Evolutionary conservation across 1,140 invertebrate species (phyloP).

Genomic region (Spodoptera litura): DNA sequence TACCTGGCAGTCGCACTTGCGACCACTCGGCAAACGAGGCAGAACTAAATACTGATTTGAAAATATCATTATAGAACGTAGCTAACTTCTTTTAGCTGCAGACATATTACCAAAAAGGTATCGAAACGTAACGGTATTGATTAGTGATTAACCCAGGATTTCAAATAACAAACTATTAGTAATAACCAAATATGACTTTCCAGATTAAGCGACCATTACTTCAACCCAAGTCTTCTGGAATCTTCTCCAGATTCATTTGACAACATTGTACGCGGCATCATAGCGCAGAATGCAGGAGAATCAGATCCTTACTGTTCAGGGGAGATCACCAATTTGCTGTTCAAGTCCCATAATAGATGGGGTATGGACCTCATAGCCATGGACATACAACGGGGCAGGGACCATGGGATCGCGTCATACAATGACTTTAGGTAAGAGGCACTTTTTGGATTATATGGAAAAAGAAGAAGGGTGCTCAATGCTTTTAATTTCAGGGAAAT

Average conservation of each 20-base stretch:
- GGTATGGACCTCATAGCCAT: constrained; percentile 90
- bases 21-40: no score
- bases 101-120: no score
- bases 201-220: constrained; percentile 81
- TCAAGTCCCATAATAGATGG: constrained; percentile 88
- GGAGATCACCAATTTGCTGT: constrained; percentile 94
- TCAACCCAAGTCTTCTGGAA: constrained; percentile 79
- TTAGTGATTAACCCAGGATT: no score
- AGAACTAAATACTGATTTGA: no score
- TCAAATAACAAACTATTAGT: no score
- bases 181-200: constrained; percentile 39
- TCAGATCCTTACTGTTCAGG: constrained; percentile 92
- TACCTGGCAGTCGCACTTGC: no score
- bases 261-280: constrained; percentile 73
- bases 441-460: neutral
- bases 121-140: no score
- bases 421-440: constrained; percentile 77
- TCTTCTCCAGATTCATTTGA: constrained; percentile 71
- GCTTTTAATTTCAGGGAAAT: constrained; percentile 68
- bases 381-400: constrained; percentile 90
- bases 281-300: constrained; percentile 69
- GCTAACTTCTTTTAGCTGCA: no score
- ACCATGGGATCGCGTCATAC: constrained; percentile 90
- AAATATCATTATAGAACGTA: no score
- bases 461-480: neutral